phyloP scores from a whole-genome alignment of 92 coral and sea anemone genomes.

The Epizoanthus rinbou region DNA sequence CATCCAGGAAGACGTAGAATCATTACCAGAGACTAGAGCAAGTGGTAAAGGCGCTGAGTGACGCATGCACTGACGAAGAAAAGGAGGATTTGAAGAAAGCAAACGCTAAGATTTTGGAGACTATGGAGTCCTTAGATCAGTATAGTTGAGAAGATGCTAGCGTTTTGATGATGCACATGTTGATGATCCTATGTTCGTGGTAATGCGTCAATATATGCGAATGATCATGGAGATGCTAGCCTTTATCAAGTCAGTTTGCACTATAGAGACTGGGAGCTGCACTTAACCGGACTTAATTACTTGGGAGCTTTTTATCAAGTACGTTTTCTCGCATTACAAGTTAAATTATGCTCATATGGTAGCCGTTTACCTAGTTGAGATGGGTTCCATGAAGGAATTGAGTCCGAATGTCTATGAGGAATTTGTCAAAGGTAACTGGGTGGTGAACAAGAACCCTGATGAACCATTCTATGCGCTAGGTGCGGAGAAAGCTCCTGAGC shows the following conservation, averaged over 20 bases:
- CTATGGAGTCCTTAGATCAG: background rate
- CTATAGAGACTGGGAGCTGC: too few relatives aligned
- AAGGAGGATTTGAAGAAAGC: slow-evolving; percentile 22
- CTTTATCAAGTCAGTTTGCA: background rate
- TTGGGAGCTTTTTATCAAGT: too few relatives aligned
- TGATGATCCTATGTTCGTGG: background rate
- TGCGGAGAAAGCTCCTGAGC: slow-evolving; percentile 49
- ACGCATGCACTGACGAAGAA: background rate
- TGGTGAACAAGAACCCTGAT: too few relatives aligned
- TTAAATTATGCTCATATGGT: too few relatives aligned
- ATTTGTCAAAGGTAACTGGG: too few relatives aligned
- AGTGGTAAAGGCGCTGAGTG: background rate
- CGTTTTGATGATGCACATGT: too few relatives aligned
- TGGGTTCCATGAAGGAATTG: too few relatives aligned
- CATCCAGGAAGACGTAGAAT: background rate
- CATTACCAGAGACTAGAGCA: background rate
- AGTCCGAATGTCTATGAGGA: too few relatives aligned
- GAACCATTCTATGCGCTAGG: slow-evolving; percentile 36
- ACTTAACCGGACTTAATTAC: too few relatives aligned
- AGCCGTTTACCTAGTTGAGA: too few relatives aligned
- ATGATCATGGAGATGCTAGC: background rate
- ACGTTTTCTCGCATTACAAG: too few relatives aligned
- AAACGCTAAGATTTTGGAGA: background rate
- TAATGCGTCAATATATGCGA: background rate
- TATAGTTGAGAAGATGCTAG: too few relatives aligned